Percentiles rank a stretch among this genome's conserved stretches.
These are phyloP conservation scores for Temnothorax rugatulus DNA, from an alignment of 2,888 invertebrate species.

Conservation along the genomic window DNA sequence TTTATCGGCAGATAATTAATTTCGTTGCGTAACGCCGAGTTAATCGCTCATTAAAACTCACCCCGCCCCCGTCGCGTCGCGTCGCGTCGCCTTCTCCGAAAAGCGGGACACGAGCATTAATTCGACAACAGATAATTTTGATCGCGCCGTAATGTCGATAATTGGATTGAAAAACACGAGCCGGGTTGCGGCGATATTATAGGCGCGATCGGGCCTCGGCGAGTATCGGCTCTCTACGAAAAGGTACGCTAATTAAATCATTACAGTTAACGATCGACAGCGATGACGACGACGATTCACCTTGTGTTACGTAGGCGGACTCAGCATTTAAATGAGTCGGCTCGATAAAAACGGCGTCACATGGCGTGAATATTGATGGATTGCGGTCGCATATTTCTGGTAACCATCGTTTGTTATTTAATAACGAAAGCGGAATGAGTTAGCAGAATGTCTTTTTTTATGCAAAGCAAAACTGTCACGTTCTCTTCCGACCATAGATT, in stretches of 20 bases:
- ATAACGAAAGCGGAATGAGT: conserved; percentile 8
- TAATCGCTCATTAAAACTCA: conserved; percentile 76
- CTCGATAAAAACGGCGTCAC: conserved; percentile 3
- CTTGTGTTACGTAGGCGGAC: background rate
- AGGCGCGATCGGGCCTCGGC: conserved; percentile 1
- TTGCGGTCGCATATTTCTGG: background rate
- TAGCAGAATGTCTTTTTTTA: background rate
- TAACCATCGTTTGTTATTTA: conserved; percentile 13
- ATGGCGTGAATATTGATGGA: conserved; percentile 28
- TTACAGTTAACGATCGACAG: conserved; percentile 30
- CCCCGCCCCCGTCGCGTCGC: background rate
- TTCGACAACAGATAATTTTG: conserved; percentile 64
- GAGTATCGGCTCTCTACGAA: conserved; percentile 14
- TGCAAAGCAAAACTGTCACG: background rate
- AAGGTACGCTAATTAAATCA: conserved; percentile 60
- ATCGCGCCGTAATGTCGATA: conserved; percentile 53
- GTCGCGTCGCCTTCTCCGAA: conserved; percentile 31
- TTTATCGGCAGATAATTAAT: conserved; percentile 81
- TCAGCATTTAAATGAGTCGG: conserved; percentile 30
- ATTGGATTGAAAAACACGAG: conserved; percentile 54
- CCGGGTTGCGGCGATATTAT: conserved; percentile 11
- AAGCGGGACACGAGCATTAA: conserved; percentile 60
- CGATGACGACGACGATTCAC: conserved; percentile 8
- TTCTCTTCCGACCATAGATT: background rate
- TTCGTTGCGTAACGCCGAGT: conserved; percentile 77